Evolutionary conservation across 2,797 vertebrate genomes (phyloP).

Genomic region (Bradypus variegatus): DNA sequence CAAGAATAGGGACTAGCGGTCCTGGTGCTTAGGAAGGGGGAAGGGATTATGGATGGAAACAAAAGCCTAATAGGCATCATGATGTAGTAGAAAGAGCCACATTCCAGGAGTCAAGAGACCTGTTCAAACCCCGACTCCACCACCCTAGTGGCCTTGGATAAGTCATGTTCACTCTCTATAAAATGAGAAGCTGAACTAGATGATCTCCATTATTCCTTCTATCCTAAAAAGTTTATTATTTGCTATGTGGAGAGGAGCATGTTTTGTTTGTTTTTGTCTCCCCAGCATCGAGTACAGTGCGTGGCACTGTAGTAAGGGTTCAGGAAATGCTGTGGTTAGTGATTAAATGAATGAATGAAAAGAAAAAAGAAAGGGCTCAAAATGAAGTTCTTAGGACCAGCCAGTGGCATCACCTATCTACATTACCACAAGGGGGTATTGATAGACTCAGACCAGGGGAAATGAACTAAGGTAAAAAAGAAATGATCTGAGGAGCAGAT

Average conservation of each 20-base stretch:
- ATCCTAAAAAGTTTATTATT: background rate
- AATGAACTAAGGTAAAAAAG: background rate
- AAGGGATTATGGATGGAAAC: background rate
- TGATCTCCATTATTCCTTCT: background rate
- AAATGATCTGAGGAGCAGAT: background rate
- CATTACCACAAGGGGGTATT: background rate
- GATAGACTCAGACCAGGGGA: background rate
- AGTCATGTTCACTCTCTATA: background rate
- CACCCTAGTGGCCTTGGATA: background rate
- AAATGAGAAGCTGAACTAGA: background rate
- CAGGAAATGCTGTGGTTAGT: background rate
- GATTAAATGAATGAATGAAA: background rate
- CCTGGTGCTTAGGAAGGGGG: background rate
- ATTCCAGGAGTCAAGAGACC: background rate
- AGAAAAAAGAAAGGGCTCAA: background rate
- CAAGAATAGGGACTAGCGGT: background rate
- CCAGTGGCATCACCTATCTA: conserved; percentile 26
- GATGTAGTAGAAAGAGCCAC: background rate
- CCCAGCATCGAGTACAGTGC: background rate
- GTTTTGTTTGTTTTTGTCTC: background rate
- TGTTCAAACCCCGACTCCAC: background rate
- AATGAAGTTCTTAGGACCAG: background rate
- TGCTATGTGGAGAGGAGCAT: background rate
- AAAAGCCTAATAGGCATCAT: background rate
- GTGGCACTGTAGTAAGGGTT: background rate